Base-by-base conservation (phyloP, 2,888 invertebrate genomes). In the Tinea pellionella region DNA sequence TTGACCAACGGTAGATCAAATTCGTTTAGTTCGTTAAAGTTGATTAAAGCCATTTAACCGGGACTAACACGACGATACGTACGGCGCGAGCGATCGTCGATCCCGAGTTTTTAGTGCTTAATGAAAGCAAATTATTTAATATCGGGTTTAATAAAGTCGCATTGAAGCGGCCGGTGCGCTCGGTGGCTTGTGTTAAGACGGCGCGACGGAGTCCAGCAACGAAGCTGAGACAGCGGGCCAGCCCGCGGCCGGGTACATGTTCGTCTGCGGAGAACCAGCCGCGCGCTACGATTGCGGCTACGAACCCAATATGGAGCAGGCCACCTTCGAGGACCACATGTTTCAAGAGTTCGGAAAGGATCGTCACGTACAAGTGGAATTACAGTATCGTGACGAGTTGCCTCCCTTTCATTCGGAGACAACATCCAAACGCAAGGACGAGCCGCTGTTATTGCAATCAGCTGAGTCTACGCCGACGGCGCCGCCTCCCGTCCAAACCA, bases 281-380 rank as follows among this genome's bases (percentile, higher is more conserved):
- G 72, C 77, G 68, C 78, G 85, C 63, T 86, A 83, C 75, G 84
- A 86, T 69, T 84, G 83, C 74, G 58, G 32, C 58, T 42, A 24
- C 59, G 59, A 57, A 12, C 66, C 55, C 65, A 63, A 51, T 64
- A 92, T 94, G 93, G 94, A 94, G 78, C 92, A 89, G 70, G 84
- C 88, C 30, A 77, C 84, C 63, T 92, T 94, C 80, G 95, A 95
- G 74, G 95, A 95, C 73, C 92, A 93, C 70, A 91, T 93, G 73
- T 95, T 94, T 77, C 88, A 90, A 65, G 94, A 95, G 79, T 94
- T 94, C 66, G 90, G 88, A 62, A 86, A 92, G 78, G 89, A 71
- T 62, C 76, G 86, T 42, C 85, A 80, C 63, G 81, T 86, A 63
- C 84, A 85, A 66, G 85, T 84, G 64, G 85, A 85, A 63, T 71